Evolutionary conservation across 1,140 invertebrate species (phyloP), one percentile per base, ranked within the genome.

Genomic region (Psilanteris sp.): DNA sequence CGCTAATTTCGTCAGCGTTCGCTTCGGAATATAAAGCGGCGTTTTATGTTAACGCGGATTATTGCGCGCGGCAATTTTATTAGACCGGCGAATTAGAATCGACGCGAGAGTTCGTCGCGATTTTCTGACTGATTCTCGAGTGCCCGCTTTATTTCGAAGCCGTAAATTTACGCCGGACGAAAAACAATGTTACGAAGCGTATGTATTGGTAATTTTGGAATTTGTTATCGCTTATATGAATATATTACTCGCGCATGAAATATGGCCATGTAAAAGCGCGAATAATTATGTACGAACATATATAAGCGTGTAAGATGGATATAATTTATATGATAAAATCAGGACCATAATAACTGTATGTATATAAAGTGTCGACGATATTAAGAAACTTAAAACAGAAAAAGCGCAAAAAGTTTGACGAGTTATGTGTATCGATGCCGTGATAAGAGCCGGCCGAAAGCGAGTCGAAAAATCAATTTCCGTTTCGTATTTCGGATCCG

Each of bases 231-330:
- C 6, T 27, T 39, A 27, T 27, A 54, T 39, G 15, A 54, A 29
- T 39, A 37, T 11, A 20, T 39, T 39, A 39, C 3, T 4, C 18
- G 4, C 3, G 20, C 32, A 43, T 54, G 11, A 57, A 57, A 57
- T 57, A 44, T 36, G 8, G 6, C 22, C 29, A 16, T 59, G 54
- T 44, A 59, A 44, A 13, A 34, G 37, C 20, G 41, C 18, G 29
- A 59, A 59, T 59, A 44, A 59, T 44, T 59, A 59, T 36, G 54
- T 59, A 59, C 29, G 54, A 59, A 59, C 54, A 59, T 44, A 22
- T 32, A 26, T 31, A 7, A 48, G 5, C 14, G 13, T 46, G 43
- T 37, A 48, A 32, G 27, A 34, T 59, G 8, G 44, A 34, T 44
- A 31, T 44, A 59, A 44, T 59, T 59, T 43, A 59, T 44, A 34